Evolutionary conservation across 2,113 vertebrate species (phyloP).

Genomic region (Dromaius novaehollandiae): DNA sequence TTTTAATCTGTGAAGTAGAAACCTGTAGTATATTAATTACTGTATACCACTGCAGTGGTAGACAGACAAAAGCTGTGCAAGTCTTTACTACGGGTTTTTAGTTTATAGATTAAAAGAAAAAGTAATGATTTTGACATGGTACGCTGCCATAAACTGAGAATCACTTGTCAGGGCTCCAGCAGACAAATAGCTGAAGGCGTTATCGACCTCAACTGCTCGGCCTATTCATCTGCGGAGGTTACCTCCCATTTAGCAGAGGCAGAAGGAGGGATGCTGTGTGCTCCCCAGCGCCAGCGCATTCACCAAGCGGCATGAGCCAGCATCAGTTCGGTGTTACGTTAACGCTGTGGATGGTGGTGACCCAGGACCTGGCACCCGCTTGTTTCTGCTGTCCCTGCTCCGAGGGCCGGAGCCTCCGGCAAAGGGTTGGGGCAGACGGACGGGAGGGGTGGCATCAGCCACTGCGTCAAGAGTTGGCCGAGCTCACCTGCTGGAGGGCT

Average conservation of each 20-base stretch:
- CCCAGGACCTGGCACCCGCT: background rate
- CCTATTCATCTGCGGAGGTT: background rate
- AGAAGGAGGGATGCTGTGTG: background rate
- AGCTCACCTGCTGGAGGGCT: background rate
- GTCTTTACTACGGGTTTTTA: slow-evolving; percentile 34
- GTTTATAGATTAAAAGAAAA: slow-evolving; percentile 73
- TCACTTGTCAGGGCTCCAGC: slow-evolving; percentile 29
- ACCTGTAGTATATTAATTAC: slow-evolving; percentile 74
- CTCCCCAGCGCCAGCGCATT: background rate
- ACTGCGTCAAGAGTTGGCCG: background rate
- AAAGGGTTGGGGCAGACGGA: background rate
- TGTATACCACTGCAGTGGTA: slow-evolving; percentile 26
- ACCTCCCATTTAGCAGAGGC: background rate
- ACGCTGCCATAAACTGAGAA: slow-evolving; percentile 40
- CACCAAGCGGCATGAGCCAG: background rate
- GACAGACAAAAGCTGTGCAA: slow-evolving; percentile 54
- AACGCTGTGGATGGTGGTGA: background rate
- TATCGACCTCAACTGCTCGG: background rate
- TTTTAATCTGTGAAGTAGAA: slow-evolving; percentile 64
- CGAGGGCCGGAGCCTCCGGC: background rate
- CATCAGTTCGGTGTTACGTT: accelerated
- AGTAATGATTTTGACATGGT: slow-evolving; percentile 58
- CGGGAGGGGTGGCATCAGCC: background rate
- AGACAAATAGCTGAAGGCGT: background rate
- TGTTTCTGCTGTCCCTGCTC: background rate